These are phyloP conservation scores for Rhopalosiphum maidis DNA, from an alignment of 1,140 invertebrate species.

Conservation along the genomic window DNA sequence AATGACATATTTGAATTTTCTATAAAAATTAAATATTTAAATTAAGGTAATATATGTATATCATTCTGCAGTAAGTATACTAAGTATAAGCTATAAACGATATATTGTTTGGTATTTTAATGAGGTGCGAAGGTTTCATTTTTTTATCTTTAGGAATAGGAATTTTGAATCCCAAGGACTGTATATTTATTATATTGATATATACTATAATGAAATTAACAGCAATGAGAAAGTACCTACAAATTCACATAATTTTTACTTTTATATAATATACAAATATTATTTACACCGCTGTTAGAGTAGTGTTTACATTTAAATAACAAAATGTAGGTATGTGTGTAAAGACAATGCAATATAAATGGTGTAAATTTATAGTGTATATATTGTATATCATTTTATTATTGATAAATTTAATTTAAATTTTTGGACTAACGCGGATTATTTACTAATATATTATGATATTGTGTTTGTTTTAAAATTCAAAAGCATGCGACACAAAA, in stretches of 20 bases:
- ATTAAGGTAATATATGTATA: neutral
- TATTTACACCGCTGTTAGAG: neutral
- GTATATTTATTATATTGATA: neutral
- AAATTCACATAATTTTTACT: neutral
- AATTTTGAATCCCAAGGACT: neutral
- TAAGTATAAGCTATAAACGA: neutral
- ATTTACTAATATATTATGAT: no score
- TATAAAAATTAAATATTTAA: constrained; percentile 21
- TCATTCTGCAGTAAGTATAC: neutral
- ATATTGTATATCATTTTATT: no score
- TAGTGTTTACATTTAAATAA: neutral
- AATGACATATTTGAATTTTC: neutral
- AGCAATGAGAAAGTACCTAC: neutral
- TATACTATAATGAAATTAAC: neutral
- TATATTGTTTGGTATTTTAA: neutral
- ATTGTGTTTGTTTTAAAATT: no score
- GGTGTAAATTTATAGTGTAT: neutral
- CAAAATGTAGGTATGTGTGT: no score
- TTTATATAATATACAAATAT: neutral
- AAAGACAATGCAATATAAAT: neutral
- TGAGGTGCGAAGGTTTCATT: neutral
- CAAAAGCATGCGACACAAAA: no score
- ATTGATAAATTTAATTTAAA: no score
- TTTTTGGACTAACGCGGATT: no score
- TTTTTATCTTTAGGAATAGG: neutral